These are phyloP conservation scores for Calameuta pallipes DNA, from an alignment of 2,888 invertebrate species.

Conservation along the genomic window DNA sequence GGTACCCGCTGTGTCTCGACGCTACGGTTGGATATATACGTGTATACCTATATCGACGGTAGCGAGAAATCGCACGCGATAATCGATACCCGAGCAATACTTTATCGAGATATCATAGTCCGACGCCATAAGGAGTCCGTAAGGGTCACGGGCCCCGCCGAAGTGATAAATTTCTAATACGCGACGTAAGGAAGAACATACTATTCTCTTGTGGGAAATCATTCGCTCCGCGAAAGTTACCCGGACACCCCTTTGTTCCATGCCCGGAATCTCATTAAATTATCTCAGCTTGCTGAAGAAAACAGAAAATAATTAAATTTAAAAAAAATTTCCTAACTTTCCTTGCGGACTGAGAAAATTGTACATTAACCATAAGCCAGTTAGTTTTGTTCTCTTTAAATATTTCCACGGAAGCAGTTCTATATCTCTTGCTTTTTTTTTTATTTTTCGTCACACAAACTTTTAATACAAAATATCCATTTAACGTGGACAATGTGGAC, in stretches of 20 bases:
- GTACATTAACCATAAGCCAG: not conserved
- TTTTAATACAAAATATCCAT: not conserved
- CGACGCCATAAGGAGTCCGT: slow-evolving; percentile 5
- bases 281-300: not conserved
- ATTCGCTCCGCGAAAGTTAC: not conserved
- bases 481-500: not conserved
- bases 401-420: not conserved
- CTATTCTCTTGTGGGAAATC: slow-evolving; percentile 2
- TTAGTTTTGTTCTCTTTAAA: not conserved
- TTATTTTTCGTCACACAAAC: not conserved
- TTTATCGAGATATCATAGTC: slow-evolving; percentile 47
- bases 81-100: slow-evolving; percentile 51
- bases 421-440: not conserved
- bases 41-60: not conserved
- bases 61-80: slow-evolving; percentile 53
- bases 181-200: not conserved
- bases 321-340: not conserved
- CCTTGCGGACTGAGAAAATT: not conserved
- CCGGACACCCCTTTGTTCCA: not conserved
- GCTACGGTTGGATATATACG: not conserved
- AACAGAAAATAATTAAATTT: not conserved
- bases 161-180: slow-evolving; percentile 22
- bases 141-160: slow-evolving; percentile 3
- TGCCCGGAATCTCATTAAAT: not conserved
- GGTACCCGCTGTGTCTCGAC: not conserved